phyloP scores from a whole-genome alignment of 1,140 invertebrate genomes.

The Dinothrombium tinctorium region DNA sequence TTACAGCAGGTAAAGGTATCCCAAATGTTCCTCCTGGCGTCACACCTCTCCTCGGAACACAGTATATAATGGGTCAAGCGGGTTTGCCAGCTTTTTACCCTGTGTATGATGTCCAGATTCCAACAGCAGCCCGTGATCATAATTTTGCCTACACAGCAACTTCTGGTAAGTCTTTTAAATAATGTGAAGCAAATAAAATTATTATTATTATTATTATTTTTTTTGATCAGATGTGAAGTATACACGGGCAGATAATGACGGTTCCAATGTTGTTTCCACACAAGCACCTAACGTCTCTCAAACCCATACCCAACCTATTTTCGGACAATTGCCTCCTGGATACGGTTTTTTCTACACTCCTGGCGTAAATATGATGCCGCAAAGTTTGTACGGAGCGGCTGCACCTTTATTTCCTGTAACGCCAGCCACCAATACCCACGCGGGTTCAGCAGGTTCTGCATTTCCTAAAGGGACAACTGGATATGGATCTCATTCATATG shows the following conservation, averaged over 20 bases:
- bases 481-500: constrained; percentile 12
- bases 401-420: not conserved
- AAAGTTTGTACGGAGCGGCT: not conserved
- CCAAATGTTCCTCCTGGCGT: constrained; percentile 2
- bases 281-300: constrained; percentile 5
- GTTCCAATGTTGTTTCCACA: constrained; percentile 1
- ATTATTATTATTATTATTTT: not conserved
- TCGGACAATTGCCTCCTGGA: not conserved
- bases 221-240: not conserved
- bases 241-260: constrained; percentile 2
- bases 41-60: constrained; percentile 1
- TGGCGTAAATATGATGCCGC: constrained; percentile 4
- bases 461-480: constrained; percentile 4
- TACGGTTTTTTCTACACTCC: constrained; percentile 3
- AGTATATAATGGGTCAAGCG: constrained; percentile 4
- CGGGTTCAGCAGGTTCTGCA: not conserved
- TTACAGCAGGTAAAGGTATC: constrained; percentile 1
- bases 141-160: not conserved
- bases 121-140: constrained; percentile 2
- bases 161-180: not conserved
- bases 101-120: constrained; percentile 2
- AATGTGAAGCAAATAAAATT: not conserved
- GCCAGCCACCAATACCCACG: not conserved
- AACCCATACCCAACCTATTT: constrained; percentile 2
- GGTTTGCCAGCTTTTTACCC: constrained; percentile 2